Conservation (phyloP, 2,113 vertebrate genomes). For the Hemiprocne comata region DNA sequence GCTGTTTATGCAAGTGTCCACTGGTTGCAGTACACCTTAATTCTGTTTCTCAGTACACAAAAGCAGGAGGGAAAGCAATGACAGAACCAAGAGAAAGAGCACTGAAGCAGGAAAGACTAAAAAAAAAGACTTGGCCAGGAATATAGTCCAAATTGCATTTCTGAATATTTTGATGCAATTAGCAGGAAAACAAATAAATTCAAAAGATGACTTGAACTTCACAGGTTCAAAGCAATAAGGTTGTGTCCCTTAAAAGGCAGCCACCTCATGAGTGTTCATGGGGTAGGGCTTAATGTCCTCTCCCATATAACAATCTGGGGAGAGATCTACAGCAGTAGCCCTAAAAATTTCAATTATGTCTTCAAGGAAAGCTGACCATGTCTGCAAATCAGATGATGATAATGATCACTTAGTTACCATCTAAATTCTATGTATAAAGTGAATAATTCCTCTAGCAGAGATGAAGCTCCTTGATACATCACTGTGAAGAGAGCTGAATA, state of each 20-base stretch:
- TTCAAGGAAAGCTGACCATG: conserved; percentile 13
- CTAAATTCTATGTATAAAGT: neutral
- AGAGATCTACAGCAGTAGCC: neutral
- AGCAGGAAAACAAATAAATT: neutral
- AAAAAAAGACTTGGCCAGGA: neutral
- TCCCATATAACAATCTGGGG: neutral
- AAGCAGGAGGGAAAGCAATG: neutral
- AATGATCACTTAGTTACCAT: neutral
- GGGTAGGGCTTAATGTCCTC: neutral
- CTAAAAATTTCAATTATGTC: neutral
- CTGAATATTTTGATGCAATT: neutral
- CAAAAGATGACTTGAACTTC: neutral
- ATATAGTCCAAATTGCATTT: neutral
- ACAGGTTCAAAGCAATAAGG: neutral
- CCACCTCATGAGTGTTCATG: neutral
- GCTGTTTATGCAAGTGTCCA: conserved; percentile 47
- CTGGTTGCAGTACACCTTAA: conserved; percentile 48
- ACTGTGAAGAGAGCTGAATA: neutral
- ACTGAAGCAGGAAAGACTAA: neutral
- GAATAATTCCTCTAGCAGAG: neutral
- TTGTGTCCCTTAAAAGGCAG: neutral
- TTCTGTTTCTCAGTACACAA: conserved; percentile 19
- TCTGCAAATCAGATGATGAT: neutral
- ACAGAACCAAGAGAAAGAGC: neutral
- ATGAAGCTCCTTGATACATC: neutral